Conservation (phyloP, 2,113 vertebrate species). For the Cettia cetti region DNA sequence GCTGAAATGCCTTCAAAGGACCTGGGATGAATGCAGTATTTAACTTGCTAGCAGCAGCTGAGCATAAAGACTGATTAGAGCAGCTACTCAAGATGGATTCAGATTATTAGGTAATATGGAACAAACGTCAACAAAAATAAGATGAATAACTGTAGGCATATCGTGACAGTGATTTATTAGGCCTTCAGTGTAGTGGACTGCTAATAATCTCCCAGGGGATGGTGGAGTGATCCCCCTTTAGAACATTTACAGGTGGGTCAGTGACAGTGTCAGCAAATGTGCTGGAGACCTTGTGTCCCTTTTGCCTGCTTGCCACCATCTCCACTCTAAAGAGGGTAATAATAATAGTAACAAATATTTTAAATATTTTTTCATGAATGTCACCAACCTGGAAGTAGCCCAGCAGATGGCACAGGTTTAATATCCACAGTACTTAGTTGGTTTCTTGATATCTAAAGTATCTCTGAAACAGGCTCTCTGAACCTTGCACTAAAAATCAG, state of each 20-base stretch:
- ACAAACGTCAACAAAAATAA: neutral
- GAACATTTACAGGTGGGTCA: neutral
- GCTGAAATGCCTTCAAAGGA: neutral
- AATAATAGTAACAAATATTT: neutral
- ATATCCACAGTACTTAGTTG: neutral
- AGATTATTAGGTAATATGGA: neutral
- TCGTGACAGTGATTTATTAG: neutral
- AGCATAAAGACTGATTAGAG: neutral
- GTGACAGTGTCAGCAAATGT: neutral
- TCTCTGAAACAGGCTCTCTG: neutral
- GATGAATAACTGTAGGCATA: neutral
- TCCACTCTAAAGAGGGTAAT: neutral
- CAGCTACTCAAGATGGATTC: neutral
- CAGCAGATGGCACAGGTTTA: neutral
- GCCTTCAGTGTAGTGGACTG: neutral
- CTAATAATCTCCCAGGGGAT: neutral
- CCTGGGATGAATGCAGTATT: neutral
- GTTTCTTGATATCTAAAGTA: neutral
- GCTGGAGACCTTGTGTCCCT: neutral
- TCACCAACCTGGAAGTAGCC: neutral
- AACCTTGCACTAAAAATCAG: neutral
- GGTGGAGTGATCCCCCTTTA: neutral
- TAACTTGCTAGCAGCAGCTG: neutral
- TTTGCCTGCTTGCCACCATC: neutral
- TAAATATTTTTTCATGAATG: neutral